Percentiles rank a stretch among this genome's conserved stretches.
These are phyloP conservation scores for Acronicta alni DNA, from an alignment of 2,888 invertebrate genomes.

Conservation along the genomic window DNA sequence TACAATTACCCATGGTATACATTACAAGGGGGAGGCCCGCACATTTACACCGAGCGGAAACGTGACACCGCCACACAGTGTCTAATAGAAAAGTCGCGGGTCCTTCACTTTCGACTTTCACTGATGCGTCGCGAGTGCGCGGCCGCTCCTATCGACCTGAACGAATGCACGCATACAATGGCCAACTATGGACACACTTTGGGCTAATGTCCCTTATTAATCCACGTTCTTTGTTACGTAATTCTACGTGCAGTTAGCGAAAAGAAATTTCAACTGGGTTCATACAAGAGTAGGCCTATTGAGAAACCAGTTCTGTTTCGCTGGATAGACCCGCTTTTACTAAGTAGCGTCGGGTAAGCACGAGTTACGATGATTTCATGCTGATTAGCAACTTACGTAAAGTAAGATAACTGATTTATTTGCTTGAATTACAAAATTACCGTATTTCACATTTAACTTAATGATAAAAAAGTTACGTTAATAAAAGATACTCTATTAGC, in stretches of 20 bases:
- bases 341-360: conserved; percentile 8
- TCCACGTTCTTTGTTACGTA: conserved; percentile 26
- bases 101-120: conserved; percentile 83
- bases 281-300: conserved; percentile 14
- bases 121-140: conserved; percentile 59
- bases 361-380: conserved; percentile 34
- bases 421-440: conserved; percentile 23
- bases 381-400: conserved; percentile 39
- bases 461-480: neutral
- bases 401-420: conserved; percentile 33
- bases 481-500: no score
- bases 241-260: conserved; percentile 1
- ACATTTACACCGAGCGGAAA: conserved; percentile 10
- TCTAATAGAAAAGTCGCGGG: conserved; percentile 67
- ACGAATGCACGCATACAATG: conserved; percentile 44
- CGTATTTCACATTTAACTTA: conserved; percentile 9
- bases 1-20: no score
- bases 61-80: conserved; percentile 44
- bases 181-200: conserved; percentile 3
- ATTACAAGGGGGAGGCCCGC: no score
- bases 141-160: conserved; percentile 54
- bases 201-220: conserved; percentile 1
- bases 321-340: conserved; percentile 34
- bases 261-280: conserved; percentile 35
- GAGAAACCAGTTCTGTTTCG: conserved; percentile 44